A percentile compares a stretch with the other conserved stretches of the same genome.
These are phyloP conservation scores for Agelaius tricolor DNA, from an alignment of 2,113 vertebrate genomes.

Conservation along the genomic window DNA sequence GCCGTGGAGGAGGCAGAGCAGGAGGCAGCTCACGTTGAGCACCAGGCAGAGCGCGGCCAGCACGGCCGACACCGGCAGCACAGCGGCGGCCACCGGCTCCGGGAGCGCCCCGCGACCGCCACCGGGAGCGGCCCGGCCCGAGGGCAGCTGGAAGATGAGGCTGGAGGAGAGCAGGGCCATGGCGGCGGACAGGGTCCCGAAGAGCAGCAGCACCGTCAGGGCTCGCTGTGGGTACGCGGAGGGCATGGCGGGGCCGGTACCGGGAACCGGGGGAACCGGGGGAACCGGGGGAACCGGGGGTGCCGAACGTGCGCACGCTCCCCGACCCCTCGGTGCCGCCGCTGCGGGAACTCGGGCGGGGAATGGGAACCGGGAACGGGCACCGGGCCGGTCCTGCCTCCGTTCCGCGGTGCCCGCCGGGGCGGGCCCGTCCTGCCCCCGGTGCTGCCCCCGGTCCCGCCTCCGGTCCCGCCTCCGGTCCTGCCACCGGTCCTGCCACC, in stretches of 20 bases:
- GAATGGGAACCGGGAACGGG: background rate
- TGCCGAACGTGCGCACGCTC: background rate
- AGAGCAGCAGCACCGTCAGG: conserved; percentile 78
- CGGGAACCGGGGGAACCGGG: background rate
- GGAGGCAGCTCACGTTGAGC: conserved; percentile 80
- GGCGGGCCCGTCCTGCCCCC: background rate
- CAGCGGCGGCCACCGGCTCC: conserved; percentile 61
- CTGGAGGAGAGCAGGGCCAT: conserved; percentile 84
- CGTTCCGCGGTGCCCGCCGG: background rate
- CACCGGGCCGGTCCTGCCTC: background rate
- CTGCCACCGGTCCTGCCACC: background rate
- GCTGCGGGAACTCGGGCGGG: no score
- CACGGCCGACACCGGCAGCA: conserved; percentile 80
- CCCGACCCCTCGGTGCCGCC: no score
- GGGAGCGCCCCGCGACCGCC: conserved; percentile 31
- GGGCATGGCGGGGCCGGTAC: conserved; percentile 33
- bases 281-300: no score
- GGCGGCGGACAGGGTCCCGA: conserved; percentile 83
- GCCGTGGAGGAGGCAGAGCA: conserved; percentile 84
- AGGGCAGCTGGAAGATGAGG: conserved; percentile 87
- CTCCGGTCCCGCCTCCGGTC: background rate
- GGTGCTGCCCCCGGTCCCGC: no score
- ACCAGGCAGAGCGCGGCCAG: conserved; percentile 84
- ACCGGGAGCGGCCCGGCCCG: conserved; percentile 67
- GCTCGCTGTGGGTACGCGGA: conserved; percentile 77